Evolutionary conservation across 2,888 invertebrate genomes (phyloP).

Genomic region (Eupithecia subumbrata): DNA sequence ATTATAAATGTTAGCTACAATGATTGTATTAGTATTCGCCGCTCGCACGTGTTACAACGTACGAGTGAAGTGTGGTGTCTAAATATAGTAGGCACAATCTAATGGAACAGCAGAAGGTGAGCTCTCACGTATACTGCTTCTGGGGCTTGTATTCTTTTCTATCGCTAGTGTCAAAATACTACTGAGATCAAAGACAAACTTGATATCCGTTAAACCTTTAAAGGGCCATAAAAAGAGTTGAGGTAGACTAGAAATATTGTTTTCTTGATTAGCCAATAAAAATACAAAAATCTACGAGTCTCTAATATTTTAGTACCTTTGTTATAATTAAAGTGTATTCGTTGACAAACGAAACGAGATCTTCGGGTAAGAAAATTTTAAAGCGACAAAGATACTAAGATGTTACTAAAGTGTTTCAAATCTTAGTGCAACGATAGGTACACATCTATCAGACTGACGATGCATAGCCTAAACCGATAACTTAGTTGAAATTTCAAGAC

Average conservation of each 20-base stretch:
- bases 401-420: too few relatives aligned
- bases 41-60: conserved; percentile 31
- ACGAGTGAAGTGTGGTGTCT: conserved; percentile 28
- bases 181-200: neutral
- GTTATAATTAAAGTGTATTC: too few relatives aligned
- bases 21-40: conserved; percentile 33
- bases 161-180: neutral
- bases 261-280: neutral
- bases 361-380: too few relatives aligned
- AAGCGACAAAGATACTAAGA: too few relatives aligned
- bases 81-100: conserved; percentile 34
- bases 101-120: conserved; percentile 5
- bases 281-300: too few relatives aligned
- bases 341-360: too few relatives aligned
- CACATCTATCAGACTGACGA: too few relatives aligned
- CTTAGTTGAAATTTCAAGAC: neutral
- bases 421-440: too few relatives aligned
- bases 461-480: neutral
- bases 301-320: too few relatives aligned
- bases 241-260: too few relatives aligned
- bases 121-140: neutral
- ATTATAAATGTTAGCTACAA: conserved; percentile 19
- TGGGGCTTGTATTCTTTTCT: neutral
- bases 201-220: neutral
- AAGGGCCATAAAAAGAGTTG: neutral